A percentile compares a stretch with the other conserved stretches of the same genome.
phyloP scores from a whole-genome alignment of 2,113 vertebrate species.

The Parus major region DNA sequence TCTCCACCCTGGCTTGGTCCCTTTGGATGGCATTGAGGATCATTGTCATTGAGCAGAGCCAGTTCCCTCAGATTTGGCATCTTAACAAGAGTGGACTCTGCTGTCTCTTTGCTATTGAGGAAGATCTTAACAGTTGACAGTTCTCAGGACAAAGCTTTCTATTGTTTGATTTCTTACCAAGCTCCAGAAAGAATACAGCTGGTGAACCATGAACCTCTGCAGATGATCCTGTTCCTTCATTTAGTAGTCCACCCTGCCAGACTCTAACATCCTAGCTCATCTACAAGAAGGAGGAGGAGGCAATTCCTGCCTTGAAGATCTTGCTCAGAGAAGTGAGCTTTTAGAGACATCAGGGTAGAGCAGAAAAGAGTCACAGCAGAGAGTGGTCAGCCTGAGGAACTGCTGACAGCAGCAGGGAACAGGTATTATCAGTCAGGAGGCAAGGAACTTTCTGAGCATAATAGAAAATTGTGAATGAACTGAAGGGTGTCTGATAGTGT shows the following conservation, averaged over 20 bases:
- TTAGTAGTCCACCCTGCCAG: background rate
- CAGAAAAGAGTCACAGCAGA: background rate
- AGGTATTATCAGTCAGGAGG: background rate
- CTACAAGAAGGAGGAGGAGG: background rate
- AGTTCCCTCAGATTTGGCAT: accelerated
- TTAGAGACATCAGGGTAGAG: background rate
- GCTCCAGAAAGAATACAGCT: background rate
- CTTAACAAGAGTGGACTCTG: background rate
- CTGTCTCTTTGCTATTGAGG: background rate
- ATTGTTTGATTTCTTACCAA: background rate
- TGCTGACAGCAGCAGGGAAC: background rate
- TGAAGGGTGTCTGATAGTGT: background rate
- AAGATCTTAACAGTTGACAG: background rate
- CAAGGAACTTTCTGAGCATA: background rate
- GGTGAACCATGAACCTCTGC: background rate
- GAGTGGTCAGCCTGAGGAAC: background rate
- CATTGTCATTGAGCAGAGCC: background rate
- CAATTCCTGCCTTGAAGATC: background rate
- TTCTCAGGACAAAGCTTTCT: background rate
- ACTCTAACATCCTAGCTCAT: background rate
- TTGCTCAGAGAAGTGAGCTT: background rate
- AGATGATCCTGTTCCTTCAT: background rate
- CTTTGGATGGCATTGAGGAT: background rate
- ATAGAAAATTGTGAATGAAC: background rate
- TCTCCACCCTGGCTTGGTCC: background rate